Evolutionary conservation across 1,140 invertebrate species (phyloP).

Genomic region (Anthonomus grandis): DNA sequence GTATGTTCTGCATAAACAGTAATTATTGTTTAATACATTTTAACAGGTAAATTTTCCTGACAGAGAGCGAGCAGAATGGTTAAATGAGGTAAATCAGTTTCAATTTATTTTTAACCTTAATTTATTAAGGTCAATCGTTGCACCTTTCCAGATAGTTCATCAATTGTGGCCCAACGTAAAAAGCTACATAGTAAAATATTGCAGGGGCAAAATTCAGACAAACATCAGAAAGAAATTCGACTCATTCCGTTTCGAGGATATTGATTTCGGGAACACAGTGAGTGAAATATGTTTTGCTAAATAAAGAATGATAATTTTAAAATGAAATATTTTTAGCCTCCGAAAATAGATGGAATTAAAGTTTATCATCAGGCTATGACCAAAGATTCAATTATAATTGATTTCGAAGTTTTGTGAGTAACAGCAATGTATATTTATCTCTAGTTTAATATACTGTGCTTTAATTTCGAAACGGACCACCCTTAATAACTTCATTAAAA

Average conservation of each 20-base stretch:
- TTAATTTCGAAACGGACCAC: too few species aligned
- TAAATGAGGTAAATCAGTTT: slow-evolving; percentile 75
- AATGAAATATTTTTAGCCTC: slow-evolving; percentile 60
- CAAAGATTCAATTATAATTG: slow-evolving; percentile 92
- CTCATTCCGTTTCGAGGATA: slow-evolving; percentile 86
- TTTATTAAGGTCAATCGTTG: not conserved
- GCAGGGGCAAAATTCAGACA: slow-evolving; percentile 79
- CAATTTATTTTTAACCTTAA: not conserved
- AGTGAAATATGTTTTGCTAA: slow-evolving; percentile 37
- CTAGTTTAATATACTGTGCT: too few species aligned
- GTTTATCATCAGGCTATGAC: slow-evolving; percentile 87
- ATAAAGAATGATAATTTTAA: slow-evolving; percentile 12
- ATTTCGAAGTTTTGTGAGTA: slow-evolving; percentile 86
- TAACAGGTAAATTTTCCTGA: slow-evolving; percentile 91
- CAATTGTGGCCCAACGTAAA: slow-evolving; percentile 95
- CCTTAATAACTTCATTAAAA: too few species aligned
- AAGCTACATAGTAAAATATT: slow-evolving; percentile 73
- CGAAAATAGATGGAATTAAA: slow-evolving; percentile 88
- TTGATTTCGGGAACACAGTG: slow-evolving; percentile 85
- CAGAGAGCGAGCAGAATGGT: slow-evolving; percentile 88
- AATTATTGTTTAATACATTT: slow-evolving; percentile 20
- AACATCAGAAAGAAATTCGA: slow-evolving; percentile 77
- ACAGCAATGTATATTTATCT: too few species aligned
- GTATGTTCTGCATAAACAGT: slow-evolving; percentile 6
- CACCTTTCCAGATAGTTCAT: slow-evolving; percentile 65